phyloP scores from a whole-genome alignment of 2,113 vertebrate genomes.

The Aptenodytes patagonicus region DNA sequence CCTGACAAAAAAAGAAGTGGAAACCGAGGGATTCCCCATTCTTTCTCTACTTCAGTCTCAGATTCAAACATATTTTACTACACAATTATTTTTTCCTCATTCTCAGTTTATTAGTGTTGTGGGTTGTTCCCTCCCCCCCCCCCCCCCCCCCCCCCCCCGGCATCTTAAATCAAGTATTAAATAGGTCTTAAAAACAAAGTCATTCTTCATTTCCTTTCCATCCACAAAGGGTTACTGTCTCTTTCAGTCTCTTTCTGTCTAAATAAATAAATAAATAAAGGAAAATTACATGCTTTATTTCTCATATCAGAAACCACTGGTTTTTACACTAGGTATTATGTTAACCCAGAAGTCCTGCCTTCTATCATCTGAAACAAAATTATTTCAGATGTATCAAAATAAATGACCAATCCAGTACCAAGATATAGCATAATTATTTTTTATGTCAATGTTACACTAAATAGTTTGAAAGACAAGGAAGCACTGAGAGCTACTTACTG shows the following conservation, averaged over 20 bases:
- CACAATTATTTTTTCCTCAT: neutral
- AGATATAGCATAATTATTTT: neutral
- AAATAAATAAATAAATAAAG: neutral
- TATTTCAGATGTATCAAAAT: neutral
- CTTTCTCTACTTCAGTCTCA: neutral
- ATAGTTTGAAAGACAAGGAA: neutral
- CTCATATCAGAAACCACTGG: neutral
- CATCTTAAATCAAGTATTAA: neutral
- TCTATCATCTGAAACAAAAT: neutral
- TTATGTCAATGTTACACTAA: neutral
- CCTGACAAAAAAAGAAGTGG: too few relatives aligned
- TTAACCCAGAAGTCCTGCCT: neutral
- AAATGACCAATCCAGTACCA: neutral
- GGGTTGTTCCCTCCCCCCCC: too few relatives aligned
- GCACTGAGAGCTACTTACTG: neutral
- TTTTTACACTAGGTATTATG: neutral
- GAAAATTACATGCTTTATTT: neutral
- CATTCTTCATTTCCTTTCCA: neutral
- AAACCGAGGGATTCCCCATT: neutral
- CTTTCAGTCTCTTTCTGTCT: neutral
- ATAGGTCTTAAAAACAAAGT: neutral
- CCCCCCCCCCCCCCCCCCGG: too few relatives aligned
- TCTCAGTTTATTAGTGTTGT: neutral
- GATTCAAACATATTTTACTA: neutral
- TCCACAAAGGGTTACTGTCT: neutral